Percentiles rank a stretch among this genome's conserved stretches.
These are phyloP conservation scores for Boulengeromyrus knoepffleri DNA, from an alignment of 2,113 vertebrate species.

Conservation along the genomic window DNA sequence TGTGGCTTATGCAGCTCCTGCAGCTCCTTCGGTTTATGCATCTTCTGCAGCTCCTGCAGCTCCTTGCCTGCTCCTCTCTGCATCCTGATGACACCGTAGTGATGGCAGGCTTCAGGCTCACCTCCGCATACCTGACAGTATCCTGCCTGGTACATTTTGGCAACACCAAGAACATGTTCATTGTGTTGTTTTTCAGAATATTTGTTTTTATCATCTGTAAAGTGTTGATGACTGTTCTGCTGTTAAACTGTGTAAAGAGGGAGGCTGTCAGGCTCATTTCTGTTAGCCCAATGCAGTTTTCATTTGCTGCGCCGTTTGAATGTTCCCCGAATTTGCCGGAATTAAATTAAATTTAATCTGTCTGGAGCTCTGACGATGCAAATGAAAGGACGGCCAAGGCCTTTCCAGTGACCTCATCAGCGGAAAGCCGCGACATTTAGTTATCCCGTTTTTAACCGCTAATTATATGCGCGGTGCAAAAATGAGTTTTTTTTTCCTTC, in stretches of 20 bases:
- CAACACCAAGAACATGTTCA: background rate
- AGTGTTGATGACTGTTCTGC: background rate
- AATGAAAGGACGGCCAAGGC: background rate
- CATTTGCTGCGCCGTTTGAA: conserved; percentile 33
- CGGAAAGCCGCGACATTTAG: background rate
- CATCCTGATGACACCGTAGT: background rate
- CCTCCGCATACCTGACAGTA: background rate
- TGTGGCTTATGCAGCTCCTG: background rate
- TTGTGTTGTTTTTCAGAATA: background rate
- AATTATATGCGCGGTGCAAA: background rate
- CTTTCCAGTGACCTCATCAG: conserved; percentile 8
- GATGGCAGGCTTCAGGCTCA: background rate
- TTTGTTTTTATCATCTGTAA: conserved; percentile 2
- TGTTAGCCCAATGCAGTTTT: conserved; percentile 11
- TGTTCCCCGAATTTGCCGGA: conserved; percentile 19
- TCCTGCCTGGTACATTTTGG: background rate
- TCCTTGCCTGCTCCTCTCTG: background rate
- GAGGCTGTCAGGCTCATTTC: background rate
- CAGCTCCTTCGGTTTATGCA: background rate
- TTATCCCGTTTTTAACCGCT: background rate
- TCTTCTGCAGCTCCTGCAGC: background rate
- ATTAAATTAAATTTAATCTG: conserved; percentile 32
- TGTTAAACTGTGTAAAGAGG: background rate
- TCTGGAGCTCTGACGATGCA: conserved; percentile 5
- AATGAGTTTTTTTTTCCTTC: background rate